These are phyloP conservation scores for Sussaba pulchella DNA, from an alignment of 2,888 invertebrate species.

Conservation along the genomic window DNA sequence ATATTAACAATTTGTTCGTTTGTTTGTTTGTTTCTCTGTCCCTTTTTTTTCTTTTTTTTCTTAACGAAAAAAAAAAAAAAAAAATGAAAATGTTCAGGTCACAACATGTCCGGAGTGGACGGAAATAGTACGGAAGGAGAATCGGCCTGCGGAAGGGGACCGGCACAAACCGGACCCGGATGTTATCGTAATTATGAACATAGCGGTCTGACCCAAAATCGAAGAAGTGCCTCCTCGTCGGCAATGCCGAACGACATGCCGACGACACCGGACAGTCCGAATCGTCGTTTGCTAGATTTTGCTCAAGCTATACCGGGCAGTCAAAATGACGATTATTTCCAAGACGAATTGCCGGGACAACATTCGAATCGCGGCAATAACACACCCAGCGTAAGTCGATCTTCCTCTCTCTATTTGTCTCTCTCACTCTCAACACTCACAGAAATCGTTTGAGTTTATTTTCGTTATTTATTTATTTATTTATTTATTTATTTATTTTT, in stretches of 20 bases:
- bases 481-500: not conserved
- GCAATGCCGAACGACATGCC: slow-evolving; percentile 81
- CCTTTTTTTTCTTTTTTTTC: too few species aligned
- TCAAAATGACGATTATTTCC: slow-evolving; percentile 82
- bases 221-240: slow-evolving; percentile 85
- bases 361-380: slow-evolving; percentile 81
- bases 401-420: slow-evolving; percentile 1
- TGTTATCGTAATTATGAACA: slow-evolving; percentile 93
- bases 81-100: too few species aligned
- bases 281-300: slow-evolving; percentile 82
- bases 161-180: slow-evolving; percentile 90
- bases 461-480: not conserved
- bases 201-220: slow-evolving; percentile 85
- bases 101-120: slow-evolving; percentile 95
- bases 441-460: slow-evolving; percentile 10
- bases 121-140: slow-evolving; percentile 93
- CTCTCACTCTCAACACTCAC: slow-evolving; percentile 8
- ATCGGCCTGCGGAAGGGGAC: slow-evolving; percentile 87
- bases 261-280: slow-evolving; percentile 82
- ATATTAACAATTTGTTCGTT: too few species aligned
- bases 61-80: too few species aligned
- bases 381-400: slow-evolving; percentile 82
- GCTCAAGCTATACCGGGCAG: slow-evolving; percentile 82
- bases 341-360: slow-evolving; percentile 80
- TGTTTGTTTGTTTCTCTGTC: too few species aligned